phyloP scores from a whole-genome alignment of 2,888 invertebrate genomes.

The Torymus tubicola region DNA sequence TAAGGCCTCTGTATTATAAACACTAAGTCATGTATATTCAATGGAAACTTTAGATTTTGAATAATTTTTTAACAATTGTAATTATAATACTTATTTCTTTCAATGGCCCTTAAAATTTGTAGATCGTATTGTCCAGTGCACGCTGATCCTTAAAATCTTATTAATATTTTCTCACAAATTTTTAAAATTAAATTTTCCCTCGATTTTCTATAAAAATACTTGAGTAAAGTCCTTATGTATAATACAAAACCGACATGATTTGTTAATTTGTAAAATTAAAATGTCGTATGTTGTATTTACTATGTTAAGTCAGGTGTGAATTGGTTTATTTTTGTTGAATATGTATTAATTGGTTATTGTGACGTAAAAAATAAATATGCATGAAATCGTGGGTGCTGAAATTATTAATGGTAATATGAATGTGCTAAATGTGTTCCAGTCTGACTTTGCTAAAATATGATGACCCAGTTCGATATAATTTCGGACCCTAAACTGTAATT shows the following conservation, averaged over 20 bases:
- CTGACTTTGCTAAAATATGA: not conserved
- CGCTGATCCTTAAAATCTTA: conserved; percentile 40
- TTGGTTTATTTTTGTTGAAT: conserved; percentile 27
- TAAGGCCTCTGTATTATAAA: no score
- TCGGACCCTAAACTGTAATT: no score
- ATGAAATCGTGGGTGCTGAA: conserved; percentile 44
- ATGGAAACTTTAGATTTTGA: conserved; percentile 45
- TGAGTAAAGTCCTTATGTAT: conserved; percentile 27
- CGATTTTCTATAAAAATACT: not conserved
- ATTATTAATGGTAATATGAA: conserved; percentile 32
- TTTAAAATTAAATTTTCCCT: conserved; percentile 10
- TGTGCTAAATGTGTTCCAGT: conserved; percentile 46
- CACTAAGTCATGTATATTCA: not conserved
- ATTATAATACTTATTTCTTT: conserved; percentile 24
- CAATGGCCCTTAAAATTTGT: conserved; percentile 41
- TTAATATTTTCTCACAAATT: conserved; percentile 29
- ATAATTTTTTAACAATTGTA: conserved; percentile 12
- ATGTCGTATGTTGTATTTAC: conserved; percentile 24
- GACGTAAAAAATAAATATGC: conserved; percentile 46
- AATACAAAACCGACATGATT: conserved; percentile 21
- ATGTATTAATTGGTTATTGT: conserved; percentile 46
- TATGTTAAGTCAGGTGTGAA: conserved; percentile 38
- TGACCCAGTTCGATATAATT: no score
- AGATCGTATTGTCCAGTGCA: conserved; percentile 58
- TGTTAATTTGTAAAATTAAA: conserved; percentile 21